These are phyloP conservation scores for Zygothrica quintamaculata DNA, from an alignment of 2,888 invertebrate genomes.

Conservation along the genomic window DNA sequence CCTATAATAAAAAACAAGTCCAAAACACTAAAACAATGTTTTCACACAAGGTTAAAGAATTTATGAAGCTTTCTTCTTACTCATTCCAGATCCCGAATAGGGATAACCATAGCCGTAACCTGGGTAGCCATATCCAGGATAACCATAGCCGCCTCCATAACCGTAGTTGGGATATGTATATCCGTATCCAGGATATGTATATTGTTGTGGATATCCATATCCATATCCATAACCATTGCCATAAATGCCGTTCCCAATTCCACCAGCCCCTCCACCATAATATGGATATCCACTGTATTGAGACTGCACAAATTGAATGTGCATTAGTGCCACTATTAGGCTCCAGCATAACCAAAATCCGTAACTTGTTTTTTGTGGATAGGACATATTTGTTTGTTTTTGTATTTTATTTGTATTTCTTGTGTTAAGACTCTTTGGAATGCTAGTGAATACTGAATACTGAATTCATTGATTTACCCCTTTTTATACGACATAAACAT, in stretches of 20 bases:
- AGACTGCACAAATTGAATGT: conserved; percentile 34
- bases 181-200: conserved; percentile 29
- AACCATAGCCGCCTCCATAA: conserved; percentile 40
- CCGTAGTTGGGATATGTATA: conserved; percentile 25
- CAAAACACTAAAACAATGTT: conserved; percentile 65
- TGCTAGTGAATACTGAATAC: conserved; percentile 51
- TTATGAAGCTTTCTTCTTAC: conserved; percentile 50
- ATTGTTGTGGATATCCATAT: conserved; percentile 46
- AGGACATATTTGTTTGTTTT: conserved; percentile 60
- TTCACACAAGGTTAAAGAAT: conserved; percentile 11
- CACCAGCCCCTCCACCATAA: conserved; percentile 41
- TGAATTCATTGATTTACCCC: conserved; percentile 13
- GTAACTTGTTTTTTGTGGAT: conserved; percentile 10
- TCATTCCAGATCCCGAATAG: conserved; percentile 56
- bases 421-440: conserved; percentile 29
- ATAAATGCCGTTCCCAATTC: conserved; percentile 29
- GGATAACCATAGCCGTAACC: conserved; percentile 53
- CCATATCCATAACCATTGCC: conserved; percentile 55
- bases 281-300: conserved; percentile 66
- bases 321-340: conserved; percentile 27
- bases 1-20: conserved; percentile 65
- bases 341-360: conserved; percentile 36
- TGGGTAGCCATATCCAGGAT: conserved; percentile 40
- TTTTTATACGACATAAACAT: conserved; percentile 54
- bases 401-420: conserved; percentile 15